Base-by-base conservation (phyloP, 2,113 vertebrate genomes). In the Tamias sibiricus region DNA sequence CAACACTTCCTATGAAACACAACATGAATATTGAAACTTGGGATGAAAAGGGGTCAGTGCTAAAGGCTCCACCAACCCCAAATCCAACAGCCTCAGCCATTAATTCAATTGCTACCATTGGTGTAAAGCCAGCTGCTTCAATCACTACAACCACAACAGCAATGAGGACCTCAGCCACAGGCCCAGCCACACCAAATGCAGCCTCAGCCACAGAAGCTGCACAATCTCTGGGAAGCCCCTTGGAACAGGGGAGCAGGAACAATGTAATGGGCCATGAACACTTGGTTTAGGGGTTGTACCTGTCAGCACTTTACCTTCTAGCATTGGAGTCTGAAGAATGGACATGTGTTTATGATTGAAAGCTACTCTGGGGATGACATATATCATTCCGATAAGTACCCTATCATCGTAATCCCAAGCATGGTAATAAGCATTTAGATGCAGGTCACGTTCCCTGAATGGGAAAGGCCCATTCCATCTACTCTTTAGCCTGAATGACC, bases 1-100 rank as follows among this genome's bases (percentile, higher is more conserved):
- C 99, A 0, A 99, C 99, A 0, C 99, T 99, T 49, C 99, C 99
- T 96, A 99, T 99, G 98, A 99, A 99, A 99, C 99, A 99, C 99
- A 99, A 99, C 98, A 99, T 99, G 99, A 99, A 99, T 99, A 99
- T 99, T 99, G 99, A 99, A 98, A 99, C 99, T 97, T 99, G 99
- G 99, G 99, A 99, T 95, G 99, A 99, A 97, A 99, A 99, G 98
- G 99, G 99, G 98, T 99, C 99, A 74, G 98, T 99, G 97, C 99
- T 99, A 96, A 99, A 99, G 98, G 98, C 99, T n/a, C 99, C 99
- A 76, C 98, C 99, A 96, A 99, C 99, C 98, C 47, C 11, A 49
- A 98, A 98, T 99, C 98, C 99, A 99, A 97, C 99, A 99, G 98
- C 99, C 99, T 98, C 99, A 99, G 98, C 99, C 99, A 98, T 98